Base-by-base conservation (phyloP, 2,797 vertebrate genomes). In the Anguilla marmorata region DNA sequence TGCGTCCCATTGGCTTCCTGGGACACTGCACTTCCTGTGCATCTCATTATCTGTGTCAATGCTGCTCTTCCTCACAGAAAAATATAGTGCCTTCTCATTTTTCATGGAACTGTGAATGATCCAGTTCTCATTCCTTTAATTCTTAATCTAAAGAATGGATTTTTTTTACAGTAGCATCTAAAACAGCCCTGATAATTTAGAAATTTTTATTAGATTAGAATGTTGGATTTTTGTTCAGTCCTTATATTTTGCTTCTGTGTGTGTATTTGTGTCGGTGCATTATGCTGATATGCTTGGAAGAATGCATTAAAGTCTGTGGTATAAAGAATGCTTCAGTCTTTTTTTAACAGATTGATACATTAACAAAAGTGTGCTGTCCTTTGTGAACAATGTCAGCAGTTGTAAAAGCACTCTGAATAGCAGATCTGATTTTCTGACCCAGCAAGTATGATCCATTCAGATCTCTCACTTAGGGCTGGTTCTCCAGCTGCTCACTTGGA, bases 401-500 rank as follows among this genome's bases (percentile, higher is more conserved):
- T 41, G 27, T 41, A 33, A n/a, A 76, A 58, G 74, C 74, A 14
- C 37, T 41, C 33, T 30, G 74, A 76, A 33, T 41, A 76, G 16
- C 7, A 82, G 45, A 48, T 48, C 8, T 50, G 45, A 9, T n/a
- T 41, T 41, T 79, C 16, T 79, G 33, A 79, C 74, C 33, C 30
- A 19, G 33, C 14, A 19, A 79, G 74, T 45, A 21, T 79, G 45
- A n/a, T 50, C 79, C 41, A 50, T 11, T 24, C 3, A n/a, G 21
- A 82, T 82, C 79, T 50, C 79, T 48, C 24, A 82, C 45, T 82
- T 50, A n/a, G 27, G 50, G 21, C 6, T 82, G 79, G n/a, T 82
- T 82, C 79, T 50, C 6, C 79, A 48, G 79, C 79, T 50, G 79
- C 41, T 48, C 45, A 24, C 24, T 82, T 48, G 2, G 19, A n/a